Conservation (phyloP, 2,113 vertebrate genomes). For the Coptodon rendalli region DNA sequence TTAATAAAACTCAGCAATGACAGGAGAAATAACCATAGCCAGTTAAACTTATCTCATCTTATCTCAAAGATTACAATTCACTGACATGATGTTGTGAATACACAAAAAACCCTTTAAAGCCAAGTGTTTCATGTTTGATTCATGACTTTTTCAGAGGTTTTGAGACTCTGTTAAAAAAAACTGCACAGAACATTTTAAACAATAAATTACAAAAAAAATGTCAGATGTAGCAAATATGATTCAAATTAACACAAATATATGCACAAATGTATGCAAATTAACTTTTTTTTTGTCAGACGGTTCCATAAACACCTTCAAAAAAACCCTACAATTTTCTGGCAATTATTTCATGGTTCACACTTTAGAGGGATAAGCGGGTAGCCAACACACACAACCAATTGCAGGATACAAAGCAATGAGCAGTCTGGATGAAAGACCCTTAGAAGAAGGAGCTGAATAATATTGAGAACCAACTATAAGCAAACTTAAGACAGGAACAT, state of each 20-base stretch:
- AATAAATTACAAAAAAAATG: neutral
- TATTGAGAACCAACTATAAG: neutral
- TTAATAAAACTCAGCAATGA: neutral
- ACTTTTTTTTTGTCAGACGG: neutral
- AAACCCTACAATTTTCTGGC: rapidly evolving
- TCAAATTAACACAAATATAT: neutral
- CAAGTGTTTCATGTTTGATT: neutral
- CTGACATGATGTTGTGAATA: neutral
- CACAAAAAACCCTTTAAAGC: neutral
- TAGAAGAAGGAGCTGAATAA: neutral
- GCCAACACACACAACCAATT: neutral
- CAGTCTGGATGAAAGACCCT: neutral
- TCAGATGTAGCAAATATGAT: neutral
- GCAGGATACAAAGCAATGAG: neutral
- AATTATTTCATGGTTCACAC: neutral
- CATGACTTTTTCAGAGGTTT: neutral
- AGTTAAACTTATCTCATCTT: neutral
- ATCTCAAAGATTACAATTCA: neutral
- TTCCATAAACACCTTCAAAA: neutral
- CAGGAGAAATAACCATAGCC: neutral
- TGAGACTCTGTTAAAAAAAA: neutral
- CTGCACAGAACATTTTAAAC: neutral
- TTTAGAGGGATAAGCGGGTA: neutral
- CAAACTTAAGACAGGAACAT: neutral
- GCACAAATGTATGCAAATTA: neutral